A percentile compares a stretch with the other conserved stretches of the same genome.
These are phyloP conservation scores for Unio delphinus DNA, from an alignment of 2,888 invertebrate species.

Conservation along the genomic window DNA sequence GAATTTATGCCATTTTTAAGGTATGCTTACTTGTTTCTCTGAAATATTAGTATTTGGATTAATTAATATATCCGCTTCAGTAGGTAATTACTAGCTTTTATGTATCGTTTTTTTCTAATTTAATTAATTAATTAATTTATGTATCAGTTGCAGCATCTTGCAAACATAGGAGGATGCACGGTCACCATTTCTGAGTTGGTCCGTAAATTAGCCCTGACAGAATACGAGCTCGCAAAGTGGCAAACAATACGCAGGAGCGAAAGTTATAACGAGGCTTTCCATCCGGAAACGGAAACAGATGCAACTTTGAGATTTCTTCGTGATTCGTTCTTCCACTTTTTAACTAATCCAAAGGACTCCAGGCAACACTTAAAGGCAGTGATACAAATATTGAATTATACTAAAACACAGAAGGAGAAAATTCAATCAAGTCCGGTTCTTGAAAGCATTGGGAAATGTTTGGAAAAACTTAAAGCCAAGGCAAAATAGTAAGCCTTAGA, in stretches of 20 bases:
- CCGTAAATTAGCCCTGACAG: conserved; percentile 58
- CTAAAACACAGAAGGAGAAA: conserved; percentile 57
- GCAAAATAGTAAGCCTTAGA: no score
- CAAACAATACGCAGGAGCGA: conserved; percentile 58
- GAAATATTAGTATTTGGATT: no score
- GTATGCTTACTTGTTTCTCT: no score
- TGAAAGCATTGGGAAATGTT: no score
- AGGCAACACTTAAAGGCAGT: conserved; percentile 63
- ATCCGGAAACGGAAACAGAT: conserved; percentile 61
- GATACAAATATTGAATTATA: conserved; percentile 62
- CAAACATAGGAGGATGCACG: conserved; percentile 31
- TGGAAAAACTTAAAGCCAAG: no score
- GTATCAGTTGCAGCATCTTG: conserved; percentile 60
- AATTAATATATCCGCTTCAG: neutral
- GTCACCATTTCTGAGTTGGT: conserved; percentile 60
- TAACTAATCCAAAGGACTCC: conserved; percentile 50
- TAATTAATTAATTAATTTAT: conserved; percentile 1
- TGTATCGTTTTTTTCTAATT: neutral
- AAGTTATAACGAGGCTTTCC: conserved; percentile 55
- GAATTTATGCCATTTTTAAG: no score
- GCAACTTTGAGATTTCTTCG: conserved; percentile 60
- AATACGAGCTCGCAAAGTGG: conserved; percentile 65
- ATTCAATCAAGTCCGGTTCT: conserved; percentile 19
- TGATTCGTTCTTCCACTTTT: conserved; percentile 65
- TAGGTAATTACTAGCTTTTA: neutral